These are phyloP conservation scores for Entomyzon cyanotis DNA, from an alignment of 2,113 vertebrate species.

Conservation along the genomic window DNA sequence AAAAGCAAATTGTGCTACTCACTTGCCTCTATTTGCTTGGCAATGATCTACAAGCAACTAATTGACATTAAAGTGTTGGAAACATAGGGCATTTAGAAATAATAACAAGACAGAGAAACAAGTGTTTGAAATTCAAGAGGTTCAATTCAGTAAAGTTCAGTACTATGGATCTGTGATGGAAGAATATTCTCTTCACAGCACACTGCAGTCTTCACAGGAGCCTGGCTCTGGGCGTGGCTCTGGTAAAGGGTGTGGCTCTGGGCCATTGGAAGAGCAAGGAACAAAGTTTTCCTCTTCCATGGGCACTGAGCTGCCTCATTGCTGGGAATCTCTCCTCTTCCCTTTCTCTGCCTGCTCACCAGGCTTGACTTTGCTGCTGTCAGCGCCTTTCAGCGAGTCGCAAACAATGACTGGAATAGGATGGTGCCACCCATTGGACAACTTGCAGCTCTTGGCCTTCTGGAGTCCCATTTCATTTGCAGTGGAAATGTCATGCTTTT, in stretches of 20 bases:
- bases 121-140: not conserved
- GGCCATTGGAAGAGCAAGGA: not conserved
- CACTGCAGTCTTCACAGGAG: not conserved
- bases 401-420: not conserved
- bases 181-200: not conserved
- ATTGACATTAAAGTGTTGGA: not conserved
- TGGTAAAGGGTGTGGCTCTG: not conserved
- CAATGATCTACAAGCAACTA: not conserved
- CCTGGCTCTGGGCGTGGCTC: no score
- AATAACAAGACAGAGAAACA: not conserved
- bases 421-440: no score
- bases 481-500: not conserved
- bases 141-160: not conserved
- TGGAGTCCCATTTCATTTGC: not conserved
- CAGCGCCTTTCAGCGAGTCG: fast-evolving
- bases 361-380: not conserved
- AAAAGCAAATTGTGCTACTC: not conserved
- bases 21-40: not conserved
- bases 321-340: not conserved
- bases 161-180: not conserved
- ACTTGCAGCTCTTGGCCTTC: not conserved
- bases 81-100: not conserved
- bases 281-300: not conserved
- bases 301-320: not conserved
- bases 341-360: not conserved